phyloP scores from a whole-genome alignment of 2,797 vertebrate genomes.

The Cuculus canorus region DNA sequence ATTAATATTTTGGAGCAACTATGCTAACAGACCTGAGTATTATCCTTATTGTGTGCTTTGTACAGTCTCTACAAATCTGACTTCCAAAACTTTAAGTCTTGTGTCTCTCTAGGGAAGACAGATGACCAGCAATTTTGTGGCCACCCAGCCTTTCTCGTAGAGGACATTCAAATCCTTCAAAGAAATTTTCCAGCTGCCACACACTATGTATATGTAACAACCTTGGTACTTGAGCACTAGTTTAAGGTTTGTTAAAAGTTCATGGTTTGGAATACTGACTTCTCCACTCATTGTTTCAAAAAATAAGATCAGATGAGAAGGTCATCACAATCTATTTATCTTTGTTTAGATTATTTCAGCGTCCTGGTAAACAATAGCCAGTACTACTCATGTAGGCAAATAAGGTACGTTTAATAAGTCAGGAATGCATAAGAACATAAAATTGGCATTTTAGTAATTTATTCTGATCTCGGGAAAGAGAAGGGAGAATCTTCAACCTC shows the following conservation, averaged over 20 bases:
- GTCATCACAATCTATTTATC: slow-evolving; percentile 24
- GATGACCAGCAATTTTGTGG: background rate
- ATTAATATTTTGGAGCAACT: background rate
- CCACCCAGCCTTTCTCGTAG: background rate
- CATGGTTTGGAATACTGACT: slow-evolving; percentile 3
- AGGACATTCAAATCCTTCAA: rapidly evolving
- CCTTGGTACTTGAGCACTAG: background rate
- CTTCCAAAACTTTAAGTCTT: background rate
- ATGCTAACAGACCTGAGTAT: background rate
- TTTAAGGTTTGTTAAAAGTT: background rate
- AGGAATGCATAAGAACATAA: slow-evolving; percentile 10
- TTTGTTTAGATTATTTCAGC: background rate
- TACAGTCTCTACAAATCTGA: background rate
- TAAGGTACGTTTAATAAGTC: background rate
- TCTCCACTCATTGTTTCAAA: background rate
- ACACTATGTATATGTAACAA: background rate
- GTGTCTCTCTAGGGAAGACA: background rate
- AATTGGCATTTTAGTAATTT: slow-evolving; percentile 11
- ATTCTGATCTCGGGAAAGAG: slow-evolving; percentile 17
- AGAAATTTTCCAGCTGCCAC: background rate
- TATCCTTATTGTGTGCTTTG: background rate
- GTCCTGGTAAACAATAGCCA: slow-evolving; percentile 2
- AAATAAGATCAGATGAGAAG: slow-evolving; percentile 31
- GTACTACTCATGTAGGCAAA: slow-evolving; percentile 5
- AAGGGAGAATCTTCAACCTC: background rate